Evolutionary conservation across 1,140 invertebrate species (phyloP).

Genomic region (Samia ricini): DNA sequence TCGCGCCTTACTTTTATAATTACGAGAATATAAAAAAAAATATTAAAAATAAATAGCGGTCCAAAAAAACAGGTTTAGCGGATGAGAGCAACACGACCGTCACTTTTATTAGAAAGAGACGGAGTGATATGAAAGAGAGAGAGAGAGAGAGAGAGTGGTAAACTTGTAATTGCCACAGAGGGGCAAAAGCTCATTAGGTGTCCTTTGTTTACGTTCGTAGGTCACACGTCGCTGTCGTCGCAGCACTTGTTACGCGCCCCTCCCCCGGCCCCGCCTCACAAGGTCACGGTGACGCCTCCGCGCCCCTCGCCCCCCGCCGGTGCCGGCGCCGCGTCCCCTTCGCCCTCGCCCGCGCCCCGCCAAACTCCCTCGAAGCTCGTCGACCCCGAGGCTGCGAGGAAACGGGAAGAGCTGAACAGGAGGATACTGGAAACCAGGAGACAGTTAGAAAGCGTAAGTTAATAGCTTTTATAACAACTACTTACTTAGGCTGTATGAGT

Average conservation of each 20-base stretch:
- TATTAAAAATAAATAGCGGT: too few species aligned
- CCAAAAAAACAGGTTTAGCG: too few species aligned
- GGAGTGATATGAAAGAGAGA: too few species aligned
- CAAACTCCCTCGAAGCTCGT: conserved; percentile 71
- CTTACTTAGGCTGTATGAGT: too few species aligned
- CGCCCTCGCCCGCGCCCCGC: conserved; percentile 43
- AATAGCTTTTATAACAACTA: background rate
- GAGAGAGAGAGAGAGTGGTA: background rate
- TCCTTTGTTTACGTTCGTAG: conserved; percentile 20
- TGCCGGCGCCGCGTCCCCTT: background rate
- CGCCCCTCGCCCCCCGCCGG: conserved; percentile 63
- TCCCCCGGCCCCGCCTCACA: background rate
- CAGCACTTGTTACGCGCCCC: conserved; percentile 54
- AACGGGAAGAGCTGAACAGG: conserved; percentile 89
- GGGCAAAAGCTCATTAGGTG: background rate
- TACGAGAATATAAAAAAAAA: too few species aligned
- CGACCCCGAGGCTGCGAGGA: conserved; percentile 83
- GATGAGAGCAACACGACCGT: too few species aligned
- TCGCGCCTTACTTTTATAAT: background rate
- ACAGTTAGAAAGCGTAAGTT: conserved; percentile 92
- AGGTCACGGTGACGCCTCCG: too few species aligned
- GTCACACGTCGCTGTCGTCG: conserved; percentile 54
- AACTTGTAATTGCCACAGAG: background rate
- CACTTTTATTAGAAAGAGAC: too few species aligned
- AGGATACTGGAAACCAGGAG: conserved; percentile 92